A percentile compares a stretch with the other conserved stretches of the same genome.
Conservation (phyloP, 2,888 invertebrate species). For the Pandemis heparana region DNA sequence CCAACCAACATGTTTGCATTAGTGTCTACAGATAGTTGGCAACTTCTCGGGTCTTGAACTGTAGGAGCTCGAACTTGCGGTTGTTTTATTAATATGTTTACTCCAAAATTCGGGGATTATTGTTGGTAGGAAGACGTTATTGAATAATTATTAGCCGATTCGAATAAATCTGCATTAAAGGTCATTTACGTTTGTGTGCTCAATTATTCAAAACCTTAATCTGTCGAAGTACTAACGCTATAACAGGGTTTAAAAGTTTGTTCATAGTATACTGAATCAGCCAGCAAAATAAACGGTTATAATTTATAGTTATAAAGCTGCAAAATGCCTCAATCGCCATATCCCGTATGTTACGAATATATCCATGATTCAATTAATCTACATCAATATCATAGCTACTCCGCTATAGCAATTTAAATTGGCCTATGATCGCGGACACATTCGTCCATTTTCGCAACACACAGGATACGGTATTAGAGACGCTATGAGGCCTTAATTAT, state of each 20-base stretch:
- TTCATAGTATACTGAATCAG: not conserved
- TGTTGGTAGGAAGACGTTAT: slow-evolving; percentile 27
- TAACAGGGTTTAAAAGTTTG: not conserved
- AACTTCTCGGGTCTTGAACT: slow-evolving; percentile 23
- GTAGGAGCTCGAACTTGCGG: slow-evolving; percentile 27
- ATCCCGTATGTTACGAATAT: too few relatives aligned
- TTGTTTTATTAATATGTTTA: slow-evolving; percentile 42
- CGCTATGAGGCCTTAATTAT: too few relatives aligned
- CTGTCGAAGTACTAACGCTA: not conserved
- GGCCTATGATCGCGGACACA: too few relatives aligned
- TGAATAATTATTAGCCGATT: slow-evolving; percentile 6
- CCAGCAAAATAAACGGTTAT: too few relatives aligned
- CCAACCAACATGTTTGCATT: slow-evolving; percentile 43
- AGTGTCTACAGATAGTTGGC: slow-evolving; percentile 40
- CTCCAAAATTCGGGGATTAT: slow-evolving; percentile 29
- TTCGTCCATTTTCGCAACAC: too few relatives aligned
- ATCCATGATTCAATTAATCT: too few relatives aligned
- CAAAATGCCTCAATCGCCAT: too few relatives aligned
- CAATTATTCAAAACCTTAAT: not conserved
- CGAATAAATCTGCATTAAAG: not conserved
- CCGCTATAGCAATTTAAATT: too few relatives aligned
- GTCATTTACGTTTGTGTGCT: not conserved
- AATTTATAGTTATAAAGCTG: too few relatives aligned
- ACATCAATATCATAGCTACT: too few relatives aligned
- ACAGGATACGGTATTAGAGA: too few relatives aligned